Evolutionary conservation across 1,140 invertebrate genomes (phyloP), one percentile per base, ranked within the genome.

Genomic region (Platyura marginata): DNA sequence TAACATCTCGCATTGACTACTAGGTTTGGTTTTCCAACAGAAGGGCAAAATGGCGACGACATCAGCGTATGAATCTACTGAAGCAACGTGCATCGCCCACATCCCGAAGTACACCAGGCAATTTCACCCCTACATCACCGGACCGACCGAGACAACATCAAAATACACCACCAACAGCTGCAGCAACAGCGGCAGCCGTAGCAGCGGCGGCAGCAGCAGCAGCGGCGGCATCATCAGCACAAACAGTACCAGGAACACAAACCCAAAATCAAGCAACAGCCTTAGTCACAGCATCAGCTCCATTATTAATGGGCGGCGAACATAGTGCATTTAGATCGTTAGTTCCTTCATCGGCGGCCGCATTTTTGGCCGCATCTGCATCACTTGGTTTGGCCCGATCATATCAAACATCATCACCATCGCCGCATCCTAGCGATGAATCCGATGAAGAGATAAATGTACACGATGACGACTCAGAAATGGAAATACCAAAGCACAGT

Each of bases 21-120:
- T 76, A 92, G 89, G 87, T 93, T 78, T 93, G 89, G 89, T 92
- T 93, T 86, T 92, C 87, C 74, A 92, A 93, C 79, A 88, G 89
- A 83, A 81, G 89, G 71, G 89, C 89, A 67, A 93, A 93, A 74
- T 92, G 87, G 88, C 78, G 89, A 63, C 81, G 89, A 53, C 88
- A 92, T 65, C 88, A 92, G 64, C 79, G 88, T 57, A 90, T 92
- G 82, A 90, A 84, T 66, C 74, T 88, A 51, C 74, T 90, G 63
- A 87, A 87, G 63, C 81, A 79, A 60, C 74, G 66, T 63, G 56
- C 56, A 64, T 61, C 61, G 54, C 57, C 55, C 15, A 42, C 41
- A 18, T 8, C 22, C 20, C 23, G 32, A 32, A 42, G 29, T 25
- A 34, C 41, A 18, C 19, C 41, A 42, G 22, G 18, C 11, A 40